Evolutionary conservation across 2,797 vertebrate genomes (phyloP).

Genomic region (Syngnathus rostellatus): DNA sequence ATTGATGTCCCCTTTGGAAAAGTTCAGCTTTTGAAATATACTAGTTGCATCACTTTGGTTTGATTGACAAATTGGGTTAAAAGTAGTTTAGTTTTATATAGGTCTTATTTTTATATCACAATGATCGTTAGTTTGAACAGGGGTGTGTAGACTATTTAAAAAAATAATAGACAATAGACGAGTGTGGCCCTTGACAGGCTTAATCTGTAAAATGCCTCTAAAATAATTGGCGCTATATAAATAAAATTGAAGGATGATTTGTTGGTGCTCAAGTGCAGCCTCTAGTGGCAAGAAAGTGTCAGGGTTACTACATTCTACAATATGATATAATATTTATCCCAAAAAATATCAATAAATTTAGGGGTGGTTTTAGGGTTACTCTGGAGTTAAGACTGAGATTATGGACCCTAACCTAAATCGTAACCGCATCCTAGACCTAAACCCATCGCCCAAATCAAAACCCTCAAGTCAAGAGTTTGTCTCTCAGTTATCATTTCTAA

Average conservation of each 20-base stretch:
- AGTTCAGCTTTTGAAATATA: background rate
- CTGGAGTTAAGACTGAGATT: background rate
- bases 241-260: background rate
- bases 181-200: too few relatives aligned
- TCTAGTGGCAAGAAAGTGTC: background rate
- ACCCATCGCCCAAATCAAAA: background rate
- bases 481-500: background rate
- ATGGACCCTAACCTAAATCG: background rate
- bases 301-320: background rate
- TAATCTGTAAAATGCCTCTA: too few relatives aligned
- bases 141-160: too few relatives aligned
- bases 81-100: too few relatives aligned
- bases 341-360: background rate
- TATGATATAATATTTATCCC: background rate
- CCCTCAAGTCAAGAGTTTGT: background rate
- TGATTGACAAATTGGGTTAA: too few relatives aligned
- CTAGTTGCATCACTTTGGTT: too few relatives aligned
- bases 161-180: too few relatives aligned
- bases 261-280: background rate
- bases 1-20: background rate
- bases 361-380: too few relatives aligned
- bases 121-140: too few relatives aligned
- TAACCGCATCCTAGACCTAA: background rate
- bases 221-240: background rate
- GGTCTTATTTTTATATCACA: too few relatives aligned